Base-by-base conservation (phyloP, 2,888 invertebrate species). In the Priocnemis perturbator region DNA sequence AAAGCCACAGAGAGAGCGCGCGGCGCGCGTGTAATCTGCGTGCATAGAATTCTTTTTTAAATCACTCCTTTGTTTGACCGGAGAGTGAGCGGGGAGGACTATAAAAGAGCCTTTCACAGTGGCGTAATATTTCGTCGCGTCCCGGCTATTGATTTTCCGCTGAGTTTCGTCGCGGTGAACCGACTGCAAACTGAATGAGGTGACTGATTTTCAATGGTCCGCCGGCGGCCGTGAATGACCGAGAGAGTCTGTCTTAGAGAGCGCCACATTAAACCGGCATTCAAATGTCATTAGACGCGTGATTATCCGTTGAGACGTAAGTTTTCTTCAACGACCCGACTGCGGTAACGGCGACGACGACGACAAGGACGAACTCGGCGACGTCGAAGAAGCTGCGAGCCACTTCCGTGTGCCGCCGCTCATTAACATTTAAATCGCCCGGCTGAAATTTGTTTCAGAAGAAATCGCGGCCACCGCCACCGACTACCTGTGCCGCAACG, bases 181-280 rank as follows among this genome's bases (percentile, higher is more conserved):
- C 66, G 50, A 48, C 61, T 52, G 26, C 20, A 44, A 44, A 63
- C 26, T 82, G 82, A 82, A 82, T 82, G 77, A 76, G 74, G 76
- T 76, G 81, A 81, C 82, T 82, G 77, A 82, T 82, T 82, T 82
- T 82, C 81, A 82, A 82, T 82, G 77, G 81, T 37, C 59, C 47
- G 58, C 60, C 68, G 52, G 67, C 59, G 52, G 48, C 52, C 37
- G 37, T 67, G 71, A 81, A 81, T 77, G 73, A 75, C 76, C 73
- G 69, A 11, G 37, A 37, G 37, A 7, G 71, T 56, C 69, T 64
- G 71, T 73, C 71, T 74, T 64, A 68, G 71, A 62, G 67, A 69
- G 63, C 73, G 59, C 71, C 60, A 69, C 71, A 76, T 79, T 79
- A 76, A 81, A 67, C 58, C 66, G 57, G 64, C 64, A 81, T 81